phyloP scores from a whole-genome alignment of 2,797 vertebrate species.

The Anolis apletophallus region DNA sequence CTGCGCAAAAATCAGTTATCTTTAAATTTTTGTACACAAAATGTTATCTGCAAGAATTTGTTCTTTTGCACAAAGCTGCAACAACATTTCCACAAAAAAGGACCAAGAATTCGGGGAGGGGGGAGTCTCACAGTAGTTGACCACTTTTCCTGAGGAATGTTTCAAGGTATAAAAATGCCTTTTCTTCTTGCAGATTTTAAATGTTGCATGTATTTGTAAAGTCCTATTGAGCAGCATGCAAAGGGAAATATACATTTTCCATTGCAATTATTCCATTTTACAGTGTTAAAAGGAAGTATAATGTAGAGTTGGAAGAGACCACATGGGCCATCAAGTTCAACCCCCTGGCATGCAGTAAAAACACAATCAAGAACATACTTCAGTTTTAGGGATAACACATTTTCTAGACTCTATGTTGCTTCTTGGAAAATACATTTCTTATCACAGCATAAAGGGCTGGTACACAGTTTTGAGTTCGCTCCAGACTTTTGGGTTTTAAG shows the following conservation, averaged over 20 bases:
- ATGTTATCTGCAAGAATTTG: too few relatives aligned
- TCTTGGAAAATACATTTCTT: conserved; percentile 2
- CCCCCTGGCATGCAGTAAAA: too few relatives aligned
- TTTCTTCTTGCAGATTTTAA: too few relatives aligned
- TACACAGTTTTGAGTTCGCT: neutral
- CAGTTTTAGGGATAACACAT: neutral
- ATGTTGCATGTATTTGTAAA: neutral
- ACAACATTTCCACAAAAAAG: too few relatives aligned
- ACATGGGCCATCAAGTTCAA: too few relatives aligned
- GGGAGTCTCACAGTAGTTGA: too few relatives aligned
- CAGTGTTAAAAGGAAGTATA: neutral
- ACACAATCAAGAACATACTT: neutral
- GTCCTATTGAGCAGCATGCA: neutral
- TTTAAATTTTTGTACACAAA: too few relatives aligned
- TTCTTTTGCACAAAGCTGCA: too few relatives aligned
- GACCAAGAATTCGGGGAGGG: too few relatives aligned
- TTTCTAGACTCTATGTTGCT: neutral
- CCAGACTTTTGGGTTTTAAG: neutral
- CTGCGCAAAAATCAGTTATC: too few relatives aligned
- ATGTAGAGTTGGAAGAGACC: neutral
- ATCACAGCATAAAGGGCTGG: neutral
- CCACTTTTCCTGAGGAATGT: too few relatives aligned
- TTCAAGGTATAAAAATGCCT: too few relatives aligned
- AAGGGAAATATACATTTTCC: neutral
- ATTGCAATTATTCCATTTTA: neutral